Evolutionary conservation across 2,113 vertebrate species (phyloP).

Genomic region (Phalacrocorax pelagicus): DNA sequence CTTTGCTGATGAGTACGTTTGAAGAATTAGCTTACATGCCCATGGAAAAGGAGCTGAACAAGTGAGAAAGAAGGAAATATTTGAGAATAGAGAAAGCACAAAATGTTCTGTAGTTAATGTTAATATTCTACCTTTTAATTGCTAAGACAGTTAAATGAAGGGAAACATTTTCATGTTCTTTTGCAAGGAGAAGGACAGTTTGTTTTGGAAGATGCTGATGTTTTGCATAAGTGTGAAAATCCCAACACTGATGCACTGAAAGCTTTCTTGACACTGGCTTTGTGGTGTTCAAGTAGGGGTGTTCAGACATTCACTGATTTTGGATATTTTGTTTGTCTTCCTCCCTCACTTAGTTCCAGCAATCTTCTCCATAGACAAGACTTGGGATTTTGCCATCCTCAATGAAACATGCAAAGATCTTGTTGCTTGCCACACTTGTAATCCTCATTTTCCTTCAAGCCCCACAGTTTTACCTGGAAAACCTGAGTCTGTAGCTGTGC

Average conservation of each 20-base stretch:
- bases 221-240: constrained; percentile 14
- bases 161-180: not conserved
- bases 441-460: not conserved
- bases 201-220: not conserved
- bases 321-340: not conserved
- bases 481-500: not conserved
- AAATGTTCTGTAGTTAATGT: not conserved
- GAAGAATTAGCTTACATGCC: not conserved
- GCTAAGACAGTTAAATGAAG: not conserved
- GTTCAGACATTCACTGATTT: not conserved
- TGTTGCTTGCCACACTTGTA: not conserved
- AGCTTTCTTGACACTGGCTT: not conserved
- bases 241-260: not conserved
- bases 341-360: not conserved
- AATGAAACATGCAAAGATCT: not conserved
- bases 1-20: not conserved
- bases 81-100: not conserved
- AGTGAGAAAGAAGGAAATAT: not conserved
- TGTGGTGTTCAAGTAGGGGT: not conserved
- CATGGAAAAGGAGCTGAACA: not conserved
- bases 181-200: not conserved
- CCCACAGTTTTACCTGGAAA: not conserved
- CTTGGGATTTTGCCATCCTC: not conserved
- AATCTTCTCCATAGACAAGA: not conserved
- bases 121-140: not conserved